Conservation (phyloP, 2,888 invertebrate genomes). For the Pterobdella sp. region DNA sequence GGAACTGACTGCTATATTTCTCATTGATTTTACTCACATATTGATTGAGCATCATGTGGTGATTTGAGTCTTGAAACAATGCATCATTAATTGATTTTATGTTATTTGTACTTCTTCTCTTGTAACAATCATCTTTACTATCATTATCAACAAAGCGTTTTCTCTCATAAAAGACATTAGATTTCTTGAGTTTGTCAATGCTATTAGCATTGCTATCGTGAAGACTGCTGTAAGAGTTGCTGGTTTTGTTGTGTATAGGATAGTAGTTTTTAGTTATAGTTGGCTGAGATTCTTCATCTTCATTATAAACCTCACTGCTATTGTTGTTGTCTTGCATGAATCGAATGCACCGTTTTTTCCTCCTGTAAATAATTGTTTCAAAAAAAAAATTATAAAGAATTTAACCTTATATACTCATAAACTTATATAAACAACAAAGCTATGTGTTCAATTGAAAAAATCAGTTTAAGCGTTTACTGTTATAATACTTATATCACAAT, state of each 20-base stretch:
- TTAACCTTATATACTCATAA: no score
- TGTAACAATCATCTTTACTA: background rate
- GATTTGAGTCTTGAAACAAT: constrained; percentile 6
- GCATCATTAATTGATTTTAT: no score
- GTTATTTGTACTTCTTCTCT: no score
- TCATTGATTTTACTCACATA: no score
- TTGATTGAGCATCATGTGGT: constrained; percentile 7
- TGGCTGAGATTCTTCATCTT: background rate
- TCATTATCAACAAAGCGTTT: background rate
- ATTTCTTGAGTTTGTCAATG: background rate
- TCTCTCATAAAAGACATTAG: background rate
- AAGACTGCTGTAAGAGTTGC: background rate
- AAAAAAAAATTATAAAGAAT: background rate
- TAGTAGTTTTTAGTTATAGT: background rate
- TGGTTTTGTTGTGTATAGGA: constrained; percentile 2
- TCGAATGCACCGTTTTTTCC: constrained; percentile 55
- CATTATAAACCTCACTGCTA: constrained; percentile 27
- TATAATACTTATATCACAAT: no score
- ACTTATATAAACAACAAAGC: no score
- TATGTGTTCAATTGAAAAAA: no score
- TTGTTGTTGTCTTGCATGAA: constrained; percentile 44
- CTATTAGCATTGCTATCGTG: background rate
- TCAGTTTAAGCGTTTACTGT: no score
- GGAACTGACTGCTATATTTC: no score
- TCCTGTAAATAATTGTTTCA: constrained; percentile 41